Evolutionary conservation across 2,888 invertebrate species (phyloP).

Genomic region (Noctua janthe): DNA sequence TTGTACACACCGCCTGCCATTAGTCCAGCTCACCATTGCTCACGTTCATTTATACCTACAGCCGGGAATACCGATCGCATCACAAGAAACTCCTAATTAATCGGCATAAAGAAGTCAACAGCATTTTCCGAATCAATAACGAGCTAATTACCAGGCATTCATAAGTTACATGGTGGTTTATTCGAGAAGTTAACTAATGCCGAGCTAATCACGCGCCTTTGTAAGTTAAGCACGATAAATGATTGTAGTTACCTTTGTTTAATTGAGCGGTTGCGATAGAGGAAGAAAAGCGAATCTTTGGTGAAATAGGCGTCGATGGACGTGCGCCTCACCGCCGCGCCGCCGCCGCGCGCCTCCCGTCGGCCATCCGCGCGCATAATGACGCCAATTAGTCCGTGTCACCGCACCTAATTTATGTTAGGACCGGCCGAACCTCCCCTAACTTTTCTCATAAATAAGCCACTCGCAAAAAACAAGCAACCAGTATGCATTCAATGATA

Average conservation of each 20-base stretch:
- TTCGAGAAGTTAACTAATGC: slow-evolving; percentile 71
- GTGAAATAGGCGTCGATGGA: slow-evolving; percentile 51
- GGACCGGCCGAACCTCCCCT: slow-evolving; percentile 76
- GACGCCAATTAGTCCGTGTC: slow-evolving; percentile 84
- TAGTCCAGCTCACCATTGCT: slow-evolving; percentile 70
- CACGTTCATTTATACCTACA: slow-evolving; percentile 67
- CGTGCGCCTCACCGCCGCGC: slow-evolving; percentile 55
- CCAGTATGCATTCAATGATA: slow-evolving; percentile 68
- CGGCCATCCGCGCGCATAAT: slow-evolving; percentile 78
- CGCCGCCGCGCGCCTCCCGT: slow-evolving; percentile 30
- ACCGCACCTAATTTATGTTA: slow-evolving; percentile 82
- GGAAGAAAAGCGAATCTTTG: slow-evolving; percentile 66
- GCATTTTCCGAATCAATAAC: slow-evolving; percentile 68
- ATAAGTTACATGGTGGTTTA: slow-evolving; percentile 72
- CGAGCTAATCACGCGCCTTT: slow-evolving; percentile 73
- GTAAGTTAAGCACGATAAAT: slow-evolving; percentile 74
- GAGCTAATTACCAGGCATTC: slow-evolving; percentile 71
- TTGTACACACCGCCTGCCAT: slow-evolving; percentile 73
- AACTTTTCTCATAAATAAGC: slow-evolving; percentile 84
- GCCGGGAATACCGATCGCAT: slow-evolving; percentile 64
- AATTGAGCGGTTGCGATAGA: slow-evolving; percentile 71
- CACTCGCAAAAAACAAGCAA: slow-evolving; percentile 78
- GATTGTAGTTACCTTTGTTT: slow-evolving; percentile 70
- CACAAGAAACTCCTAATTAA: slow-evolving; percentile 75
- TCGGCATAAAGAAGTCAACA: slow-evolving; percentile 72